Base-by-base conservation (phyloP, 2,888 invertebrate genomes). In the Nebria salina region DNA sequence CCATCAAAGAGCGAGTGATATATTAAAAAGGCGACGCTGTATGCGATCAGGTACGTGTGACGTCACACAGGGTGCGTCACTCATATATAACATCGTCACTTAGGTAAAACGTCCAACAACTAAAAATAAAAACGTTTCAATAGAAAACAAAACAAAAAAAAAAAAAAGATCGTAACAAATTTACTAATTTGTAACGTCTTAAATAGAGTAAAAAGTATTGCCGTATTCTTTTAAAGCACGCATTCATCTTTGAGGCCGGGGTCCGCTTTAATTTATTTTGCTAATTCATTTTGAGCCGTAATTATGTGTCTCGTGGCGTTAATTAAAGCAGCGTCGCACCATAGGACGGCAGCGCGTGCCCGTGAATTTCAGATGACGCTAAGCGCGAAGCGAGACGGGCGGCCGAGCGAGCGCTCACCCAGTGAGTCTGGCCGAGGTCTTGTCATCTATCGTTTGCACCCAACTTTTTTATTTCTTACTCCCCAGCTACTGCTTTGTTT, bases 281-380 rank as follows among this genome's bases (percentile, higher is more conserved):
- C 65, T 77, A 77, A 77, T 77, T 77, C 77, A 64, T 76, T 72
- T 70, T 64, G 43, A 41, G 42, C 43, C 42, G 77, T 77, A 77
- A 77, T 77, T 77, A 77, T 77, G 77, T 77, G 72, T 72, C 64
- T 43, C 34, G 20, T 15, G 77, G 72, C 65, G 77, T 77, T 77
- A 77, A 77, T 77, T 77, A 77, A 77, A 64, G 72, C 64, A 65
- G 72, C 77, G 70, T 54, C 54, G 54, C 54, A 54, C 54, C 54
- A 54, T 54, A 54, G 13, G 54, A 54, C 54, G 54, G 34, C 64
- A 65, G 70, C 77, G 77, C 77, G 77, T 77, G 77, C 65, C 72
- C 34, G 72, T 72, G 77, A 77, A 77, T 77, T 77, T 77, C 77
- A 72, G 72, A 77, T 77, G 77, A 70, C 77, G 77, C 77, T 77